These are phyloP conservation scores for Brenthis hecate DNA, from an alignment of 2,888 invertebrate species.

Conservation along the genomic window DNA sequence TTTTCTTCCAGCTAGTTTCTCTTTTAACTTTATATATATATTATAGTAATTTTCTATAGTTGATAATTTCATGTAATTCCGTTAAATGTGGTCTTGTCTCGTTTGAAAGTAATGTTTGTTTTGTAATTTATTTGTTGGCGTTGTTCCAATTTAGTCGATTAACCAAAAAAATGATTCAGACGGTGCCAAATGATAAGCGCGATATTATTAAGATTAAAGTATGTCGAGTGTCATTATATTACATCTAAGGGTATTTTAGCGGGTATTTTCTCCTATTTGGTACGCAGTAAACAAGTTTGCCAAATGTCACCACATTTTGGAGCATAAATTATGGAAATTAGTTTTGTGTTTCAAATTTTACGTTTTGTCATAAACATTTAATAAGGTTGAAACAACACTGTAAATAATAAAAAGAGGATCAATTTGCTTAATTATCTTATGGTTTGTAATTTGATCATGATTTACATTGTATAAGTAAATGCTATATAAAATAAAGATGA, in stretches of 20 bases:
- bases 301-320: not conserved
- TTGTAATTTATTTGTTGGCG: conserved; percentile 15
- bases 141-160: conserved; percentile 18
- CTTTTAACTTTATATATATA: not conserved
- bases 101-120: conserved; percentile 12
- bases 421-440: no score
- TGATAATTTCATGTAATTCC: conserved; percentile 1
- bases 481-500: no score
- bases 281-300: conserved; percentile 5
- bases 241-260: conserved; percentile 4
- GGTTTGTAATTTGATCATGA: no score
- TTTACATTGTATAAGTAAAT: no score
- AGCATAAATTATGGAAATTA: conserved; percentile 1
- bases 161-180: conserved; percentile 10
- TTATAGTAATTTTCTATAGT: not conserved
- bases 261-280: conserved; percentile 7
- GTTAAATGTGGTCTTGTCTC: conserved; percentile 8
- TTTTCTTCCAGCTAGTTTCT: no score
- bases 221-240: conserved; percentile 12
- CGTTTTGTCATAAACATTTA: no score
- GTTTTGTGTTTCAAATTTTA: not conserved
- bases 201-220: conserved; percentile 25
- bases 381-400: no score
- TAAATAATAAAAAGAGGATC: no score
- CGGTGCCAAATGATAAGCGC: conserved; percentile 19